A percentile compares a stretch with the other conserved stretches of the same genome.
These are phyloP conservation scores for Trichonephila clavata DNA, from an alignment of 1,140 invertebrate species.

Conservation along the genomic window DNA sequence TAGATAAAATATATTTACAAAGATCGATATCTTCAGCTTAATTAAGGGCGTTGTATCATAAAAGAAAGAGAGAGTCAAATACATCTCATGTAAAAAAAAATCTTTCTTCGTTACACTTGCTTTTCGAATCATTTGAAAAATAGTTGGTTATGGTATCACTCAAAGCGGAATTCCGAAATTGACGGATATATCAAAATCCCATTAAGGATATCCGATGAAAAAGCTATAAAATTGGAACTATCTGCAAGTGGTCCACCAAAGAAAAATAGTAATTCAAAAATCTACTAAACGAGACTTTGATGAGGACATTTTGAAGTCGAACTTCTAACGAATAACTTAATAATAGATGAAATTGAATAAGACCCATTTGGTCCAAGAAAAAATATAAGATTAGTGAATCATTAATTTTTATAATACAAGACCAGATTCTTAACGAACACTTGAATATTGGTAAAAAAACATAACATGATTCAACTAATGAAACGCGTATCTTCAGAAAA, in stretches of 20 bases:
- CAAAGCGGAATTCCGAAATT: not conserved
- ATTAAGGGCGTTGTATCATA: too few relatives aligned
- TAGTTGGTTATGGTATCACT: not conserved
- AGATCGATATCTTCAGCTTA: too few relatives aligned
- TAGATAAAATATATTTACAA: too few relatives aligned
- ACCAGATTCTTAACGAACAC: too few relatives aligned
- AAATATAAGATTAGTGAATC: too few relatives aligned
- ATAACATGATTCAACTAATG: too few relatives aligned
- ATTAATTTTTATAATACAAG: too few relatives aligned
- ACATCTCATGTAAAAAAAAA: not conserved
- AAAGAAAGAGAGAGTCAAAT: too few relatives aligned
- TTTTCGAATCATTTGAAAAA: not conserved
- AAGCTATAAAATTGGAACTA: slow-evolving; percentile 31
- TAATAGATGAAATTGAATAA: not conserved
- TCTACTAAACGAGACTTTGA: slow-evolving; percentile 30
- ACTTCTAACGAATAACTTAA: not conserved
- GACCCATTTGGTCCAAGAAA: not conserved
- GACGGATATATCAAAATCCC: slow-evolving; percentile 35
- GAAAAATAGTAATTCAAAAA: slow-evolving; percentile 24
- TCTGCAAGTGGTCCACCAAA: not conserved
- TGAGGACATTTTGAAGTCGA: slow-evolving; percentile 6
- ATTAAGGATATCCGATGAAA: slow-evolving; percentile 29
- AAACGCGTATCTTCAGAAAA: too few relatives aligned
- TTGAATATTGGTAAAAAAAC: too few relatives aligned
- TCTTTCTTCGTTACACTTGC: not conserved